Conservation (phyloP, 2,113 vertebrate species). For the Rallus limicola region DNA sequence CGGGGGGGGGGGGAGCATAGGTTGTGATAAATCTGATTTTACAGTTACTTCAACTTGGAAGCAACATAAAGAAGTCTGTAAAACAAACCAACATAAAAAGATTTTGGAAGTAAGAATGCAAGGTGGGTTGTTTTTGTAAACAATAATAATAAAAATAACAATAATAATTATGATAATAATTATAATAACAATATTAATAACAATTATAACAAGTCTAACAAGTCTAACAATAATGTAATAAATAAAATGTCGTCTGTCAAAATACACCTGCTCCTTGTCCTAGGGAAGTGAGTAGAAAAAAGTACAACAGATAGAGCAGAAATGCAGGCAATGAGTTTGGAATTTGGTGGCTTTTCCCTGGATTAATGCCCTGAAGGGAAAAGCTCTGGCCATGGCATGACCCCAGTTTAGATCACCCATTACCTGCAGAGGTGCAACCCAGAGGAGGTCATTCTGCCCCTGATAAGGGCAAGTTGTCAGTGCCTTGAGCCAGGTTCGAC, state of each 20-base stretch:
- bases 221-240: no score
- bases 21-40: not conserved
- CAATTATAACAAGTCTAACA: no score
- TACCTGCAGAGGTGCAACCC: not conserved
- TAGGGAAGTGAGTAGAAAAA: not conserved
- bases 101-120: not conserved
- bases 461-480: accelerated
- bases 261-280: not conserved
- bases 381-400: not conserved
- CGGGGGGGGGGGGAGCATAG: not conserved
- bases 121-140: not conserved
- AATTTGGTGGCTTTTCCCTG: not conserved
- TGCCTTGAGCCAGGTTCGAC: not conserved
- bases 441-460: not conserved
- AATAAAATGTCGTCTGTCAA: not conserved
- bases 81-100: not conserved
- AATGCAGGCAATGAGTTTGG: not conserved
- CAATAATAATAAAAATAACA: no score
- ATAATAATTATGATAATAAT: no score
- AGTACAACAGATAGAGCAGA: not conserved
- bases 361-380: not conserved
- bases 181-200: no score
- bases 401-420: not conserved
- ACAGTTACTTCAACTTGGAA: not conserved
- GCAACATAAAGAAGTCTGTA: not conserved